Conservation (phyloP, 2,113 vertebrate genomes). For the Ictalurus punctatus region DNA sequence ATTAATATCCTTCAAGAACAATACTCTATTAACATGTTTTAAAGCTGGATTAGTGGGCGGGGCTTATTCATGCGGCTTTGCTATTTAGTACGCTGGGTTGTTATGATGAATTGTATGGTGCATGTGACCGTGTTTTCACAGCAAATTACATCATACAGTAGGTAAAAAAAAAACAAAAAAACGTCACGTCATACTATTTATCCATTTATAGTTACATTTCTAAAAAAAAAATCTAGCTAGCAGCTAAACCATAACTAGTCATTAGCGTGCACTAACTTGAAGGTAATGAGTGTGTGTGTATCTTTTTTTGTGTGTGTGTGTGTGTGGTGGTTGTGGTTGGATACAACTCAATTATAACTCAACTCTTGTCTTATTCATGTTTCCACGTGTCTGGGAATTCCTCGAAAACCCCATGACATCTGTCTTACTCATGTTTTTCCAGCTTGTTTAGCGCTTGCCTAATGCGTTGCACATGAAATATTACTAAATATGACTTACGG, state of each 20-base stretch:
- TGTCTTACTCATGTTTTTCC: not conserved
- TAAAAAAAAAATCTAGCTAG: not conserved
- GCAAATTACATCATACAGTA: not conserved
- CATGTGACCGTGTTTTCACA: not conserved
- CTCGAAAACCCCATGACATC: not conserved
- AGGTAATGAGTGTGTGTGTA: not conserved
- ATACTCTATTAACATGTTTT: not conserved
- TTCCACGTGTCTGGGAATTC: conserved; percentile 21
- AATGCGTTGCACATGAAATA: not conserved
- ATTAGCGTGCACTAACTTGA: not conserved
- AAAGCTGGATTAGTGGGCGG: not conserved
- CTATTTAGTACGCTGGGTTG: not conserved
- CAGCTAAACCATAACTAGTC: not conserved
- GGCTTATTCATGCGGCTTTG: not conserved
- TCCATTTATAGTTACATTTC: not conserved
- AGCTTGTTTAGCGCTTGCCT: not conserved
- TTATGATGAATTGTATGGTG: not conserved
- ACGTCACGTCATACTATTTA: not conserved
- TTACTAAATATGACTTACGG: not conserved
- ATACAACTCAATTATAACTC: not conserved
- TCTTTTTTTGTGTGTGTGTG: not conserved
- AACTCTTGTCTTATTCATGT: not conserved
- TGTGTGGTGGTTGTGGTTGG: not conserved
- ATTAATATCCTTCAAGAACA: not conserved
- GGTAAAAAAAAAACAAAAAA: not conserved